Evolutionary conservation across 2,113 vertebrate species (phyloP).

Genomic region (Oncorhynchus mykiss): DNA sequence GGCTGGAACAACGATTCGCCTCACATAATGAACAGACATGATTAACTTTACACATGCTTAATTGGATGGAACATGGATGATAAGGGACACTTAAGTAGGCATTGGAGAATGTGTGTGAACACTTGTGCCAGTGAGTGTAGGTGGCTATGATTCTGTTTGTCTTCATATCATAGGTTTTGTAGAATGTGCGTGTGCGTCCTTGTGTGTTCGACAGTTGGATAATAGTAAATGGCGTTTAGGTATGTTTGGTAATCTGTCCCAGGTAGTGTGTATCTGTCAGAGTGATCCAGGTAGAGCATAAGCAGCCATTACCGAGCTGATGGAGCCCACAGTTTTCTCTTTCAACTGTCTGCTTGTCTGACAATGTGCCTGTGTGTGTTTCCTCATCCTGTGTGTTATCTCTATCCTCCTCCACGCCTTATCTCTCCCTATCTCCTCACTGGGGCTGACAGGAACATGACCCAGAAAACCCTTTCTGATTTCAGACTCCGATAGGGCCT

Average conservation of each 20-base stretch:
- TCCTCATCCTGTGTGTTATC: background rate
- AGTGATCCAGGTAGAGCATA: background rate
- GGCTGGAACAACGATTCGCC: no score
- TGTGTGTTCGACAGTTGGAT: slow-evolving; percentile 7
- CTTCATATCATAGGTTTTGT: no score
- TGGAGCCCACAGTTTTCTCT: background rate
- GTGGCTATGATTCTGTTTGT: background rate
- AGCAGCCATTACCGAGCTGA: slow-evolving; percentile 1
- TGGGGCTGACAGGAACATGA: slow-evolving; percentile 46
- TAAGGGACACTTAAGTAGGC: background rate
- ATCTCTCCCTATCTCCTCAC: slow-evolving; percentile 16
- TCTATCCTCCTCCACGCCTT: slow-evolving; percentile 2
- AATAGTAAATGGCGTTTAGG: background rate
- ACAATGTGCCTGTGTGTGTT: background rate
- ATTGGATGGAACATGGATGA: slow-evolving; percentile 10
- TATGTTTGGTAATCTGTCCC: background rate
- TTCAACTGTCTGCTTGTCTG: background rate
- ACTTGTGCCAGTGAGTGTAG: background rate
- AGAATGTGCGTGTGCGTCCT: slow-evolving; percentile 7
- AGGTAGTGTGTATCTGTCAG: background rate
- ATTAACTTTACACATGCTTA: no score
- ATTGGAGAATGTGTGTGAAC: background rate
- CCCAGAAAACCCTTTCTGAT: slow-evolving; percentile 52
- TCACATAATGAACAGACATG: no score
- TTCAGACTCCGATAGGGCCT: slow-evolving; percentile 35